These are phyloP conservation scores for Gymnodraco acuticeps DNA, from an alignment of 2,797 vertebrate species.

Conservation along the genomic window DNA sequence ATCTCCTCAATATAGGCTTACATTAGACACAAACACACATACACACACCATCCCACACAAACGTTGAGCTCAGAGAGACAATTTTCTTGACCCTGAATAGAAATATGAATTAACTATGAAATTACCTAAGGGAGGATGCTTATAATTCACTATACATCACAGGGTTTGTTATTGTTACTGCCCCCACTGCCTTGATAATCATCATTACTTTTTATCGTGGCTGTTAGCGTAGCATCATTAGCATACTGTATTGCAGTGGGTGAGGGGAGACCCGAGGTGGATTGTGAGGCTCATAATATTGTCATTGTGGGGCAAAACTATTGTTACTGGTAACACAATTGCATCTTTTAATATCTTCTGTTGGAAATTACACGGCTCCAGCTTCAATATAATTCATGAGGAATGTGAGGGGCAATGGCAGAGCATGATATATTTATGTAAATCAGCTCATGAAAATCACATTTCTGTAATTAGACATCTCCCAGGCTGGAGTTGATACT, in stretches of 20 bases:
- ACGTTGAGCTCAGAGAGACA: constrained; percentile 8
- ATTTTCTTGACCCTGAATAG: constrained; percentile 35
- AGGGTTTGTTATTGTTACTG: constrained; percentile 58
- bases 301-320: constrained; percentile 38
- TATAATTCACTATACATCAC: constrained; percentile 60
- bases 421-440: constrained; percentile 60
- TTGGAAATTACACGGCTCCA: constrained; percentile 46
- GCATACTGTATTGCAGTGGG: constrained; percentile 56
- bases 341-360: constrained; percentile 71
- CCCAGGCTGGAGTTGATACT: constrained; percentile 31
- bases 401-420: constrained; percentile 35
- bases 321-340: constrained; percentile 56
- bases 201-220: constrained; percentile 68
- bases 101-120: constrained; percentile 52
- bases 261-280: constrained; percentile 52
- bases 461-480: constrained; percentile 62
- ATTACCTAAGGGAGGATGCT: constrained; percentile 46
- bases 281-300: constrained; percentile 49
- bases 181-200: constrained; percentile 47
- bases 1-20: constrained; percentile 2
- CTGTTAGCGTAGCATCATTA: constrained; percentile 70
- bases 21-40: constrained; percentile 1
- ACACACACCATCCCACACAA: constrained; percentile 6
- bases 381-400: constrained; percentile 62
- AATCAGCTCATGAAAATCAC: constrained; percentile 55